phyloP scores from a whole-genome alignment of 1,140 invertebrate genomes.

The Drosophila kikkawai region DNA sequence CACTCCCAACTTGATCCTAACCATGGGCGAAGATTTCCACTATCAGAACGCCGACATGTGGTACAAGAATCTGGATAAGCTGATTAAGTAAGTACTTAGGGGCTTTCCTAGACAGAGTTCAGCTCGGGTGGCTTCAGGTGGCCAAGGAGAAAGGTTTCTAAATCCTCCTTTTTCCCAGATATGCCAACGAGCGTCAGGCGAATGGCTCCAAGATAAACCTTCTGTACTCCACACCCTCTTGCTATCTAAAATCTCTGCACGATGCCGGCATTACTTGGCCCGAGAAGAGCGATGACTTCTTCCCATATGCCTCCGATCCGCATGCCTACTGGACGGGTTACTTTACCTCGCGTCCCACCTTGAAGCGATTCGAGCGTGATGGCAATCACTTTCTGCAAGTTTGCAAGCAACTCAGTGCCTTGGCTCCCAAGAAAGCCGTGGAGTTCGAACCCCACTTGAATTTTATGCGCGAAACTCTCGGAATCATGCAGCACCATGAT shows the following conservation, averaged over 20 bases:
- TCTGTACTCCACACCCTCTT: conserved; percentile 97
- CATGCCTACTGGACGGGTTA: conserved; percentile 98
- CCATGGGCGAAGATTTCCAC: conserved; percentile 97
- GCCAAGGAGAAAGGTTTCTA: neutral
- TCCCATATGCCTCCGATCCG: conserved; percentile 94
- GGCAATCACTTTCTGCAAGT: conserved; percentile 93
- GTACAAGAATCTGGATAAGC: conserved; percentile 94
- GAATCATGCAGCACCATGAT: conserved; percentile 97
- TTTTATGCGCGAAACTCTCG: conserved; percentile 87
- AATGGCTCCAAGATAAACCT: conserved; percentile 90
- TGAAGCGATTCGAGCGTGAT: conserved; percentile 92
- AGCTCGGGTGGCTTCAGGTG: neutral
- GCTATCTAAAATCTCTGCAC: conserved; percentile 94
- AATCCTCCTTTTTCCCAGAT: conserved; percentile 71
- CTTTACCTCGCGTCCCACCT: conserved; percentile 94
- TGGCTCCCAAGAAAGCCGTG: conserved; percentile 56
- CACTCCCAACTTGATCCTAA: conserved; percentile 91
- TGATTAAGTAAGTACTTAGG: conserved; percentile 90
- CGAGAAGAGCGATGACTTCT: conserved; percentile 93
- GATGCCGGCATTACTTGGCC: conserved; percentile 88
- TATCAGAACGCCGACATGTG: conserved; percentile 94
- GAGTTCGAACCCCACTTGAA: conserved; percentile 73
- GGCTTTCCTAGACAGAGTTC: conserved; percentile 62
- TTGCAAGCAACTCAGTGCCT: conserved; percentile 86
- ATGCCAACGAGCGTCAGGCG: conserved; percentile 87